phyloP scores from a whole-genome alignment of 1,140 invertebrate genomes.

The Zaprionus taronus region DNA sequence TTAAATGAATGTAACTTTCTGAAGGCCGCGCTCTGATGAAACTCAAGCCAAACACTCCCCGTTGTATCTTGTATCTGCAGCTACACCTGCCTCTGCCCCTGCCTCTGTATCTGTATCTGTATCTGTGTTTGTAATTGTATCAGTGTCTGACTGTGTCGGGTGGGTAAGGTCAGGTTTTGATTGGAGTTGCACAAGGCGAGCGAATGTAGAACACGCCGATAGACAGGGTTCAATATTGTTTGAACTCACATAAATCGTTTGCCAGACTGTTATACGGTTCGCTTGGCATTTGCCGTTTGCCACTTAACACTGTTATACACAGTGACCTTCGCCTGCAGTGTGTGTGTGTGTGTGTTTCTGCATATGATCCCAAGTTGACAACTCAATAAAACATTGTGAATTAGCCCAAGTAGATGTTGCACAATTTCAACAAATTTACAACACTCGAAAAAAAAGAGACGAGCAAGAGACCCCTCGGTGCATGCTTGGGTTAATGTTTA shows the following conservation, averaged over 20 bases:
- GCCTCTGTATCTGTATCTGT: background rate
- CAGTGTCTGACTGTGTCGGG: background rate
- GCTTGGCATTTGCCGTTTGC: background rate
- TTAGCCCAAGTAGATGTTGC: background rate
- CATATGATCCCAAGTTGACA: background rate
- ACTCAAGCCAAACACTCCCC: background rate
- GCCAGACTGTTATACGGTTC: background rate
- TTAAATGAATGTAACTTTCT: background rate
- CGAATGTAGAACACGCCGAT: constrained; percentile 2
- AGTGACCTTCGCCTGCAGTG: background rate
- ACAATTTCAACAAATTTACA: background rate
- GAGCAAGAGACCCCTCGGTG: background rate
- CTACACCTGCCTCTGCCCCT: background rate
- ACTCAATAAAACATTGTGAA: background rate
- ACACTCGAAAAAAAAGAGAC: constrained; percentile 1
- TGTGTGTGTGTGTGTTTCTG: background rate
- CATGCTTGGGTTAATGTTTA: constrained; percentile 6
- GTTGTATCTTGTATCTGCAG: background rate
- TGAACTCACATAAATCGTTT: background rate
- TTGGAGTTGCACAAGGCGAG: background rate
- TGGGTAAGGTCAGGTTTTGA: constrained; percentile 1
- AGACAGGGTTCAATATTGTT: background rate
- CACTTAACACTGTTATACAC: constrained; percentile 2
- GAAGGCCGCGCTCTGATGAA: background rate
- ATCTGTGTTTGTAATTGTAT: too few relatives aligned